Conservation (phyloP, 2,888 invertebrate genomes). For the Heliconius sara region DNA sequence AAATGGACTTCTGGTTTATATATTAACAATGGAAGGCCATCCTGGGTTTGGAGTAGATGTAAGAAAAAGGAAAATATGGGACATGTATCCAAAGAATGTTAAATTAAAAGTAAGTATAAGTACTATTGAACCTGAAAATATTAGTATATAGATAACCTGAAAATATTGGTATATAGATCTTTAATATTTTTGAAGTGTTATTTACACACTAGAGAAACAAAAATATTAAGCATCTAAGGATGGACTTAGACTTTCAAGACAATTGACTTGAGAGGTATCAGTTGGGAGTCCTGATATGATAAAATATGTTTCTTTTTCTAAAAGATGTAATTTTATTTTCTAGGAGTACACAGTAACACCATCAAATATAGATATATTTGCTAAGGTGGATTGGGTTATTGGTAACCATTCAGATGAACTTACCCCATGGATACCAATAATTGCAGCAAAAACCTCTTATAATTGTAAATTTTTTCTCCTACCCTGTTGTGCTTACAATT, state of each 20-base stretch:
- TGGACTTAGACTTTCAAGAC: too few relatives aligned
- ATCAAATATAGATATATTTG: conserved; percentile 86
- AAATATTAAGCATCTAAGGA: too few relatives aligned
- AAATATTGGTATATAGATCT: not conserved
- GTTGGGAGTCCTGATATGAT: too few relatives aligned
- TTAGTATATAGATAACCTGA: not conserved
- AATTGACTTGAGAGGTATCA: too few relatives aligned
- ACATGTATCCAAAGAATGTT: conserved; percentile 87
- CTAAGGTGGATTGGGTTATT: conserved; percentile 95
- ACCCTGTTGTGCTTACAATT: conserved; percentile 97
- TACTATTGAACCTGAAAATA: not conserved
- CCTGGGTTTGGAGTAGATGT: conserved; percentile 93
- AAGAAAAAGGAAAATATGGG: conserved; percentile 94
- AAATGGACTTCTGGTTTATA: conserved; percentile 96
- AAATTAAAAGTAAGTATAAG: conserved; percentile 84
- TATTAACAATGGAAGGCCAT: conserved; percentile 93
- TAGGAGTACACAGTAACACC: conserved; percentile 88
- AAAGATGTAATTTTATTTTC: conserved; percentile 51
- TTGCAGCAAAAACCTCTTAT: conserved; percentile 91
- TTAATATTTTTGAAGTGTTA: not conserved
- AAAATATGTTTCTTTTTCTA: not conserved
- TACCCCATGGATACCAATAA: conserved; percentile 99
- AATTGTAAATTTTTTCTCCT: conserved; percentile 93
- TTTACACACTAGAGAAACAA: not conserved
- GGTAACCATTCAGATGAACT: conserved; percentile 99